Evolutionary conservation across 2,113 vertebrate genomes (phyloP).

Genomic region (Balaeniceps rex): DNA sequence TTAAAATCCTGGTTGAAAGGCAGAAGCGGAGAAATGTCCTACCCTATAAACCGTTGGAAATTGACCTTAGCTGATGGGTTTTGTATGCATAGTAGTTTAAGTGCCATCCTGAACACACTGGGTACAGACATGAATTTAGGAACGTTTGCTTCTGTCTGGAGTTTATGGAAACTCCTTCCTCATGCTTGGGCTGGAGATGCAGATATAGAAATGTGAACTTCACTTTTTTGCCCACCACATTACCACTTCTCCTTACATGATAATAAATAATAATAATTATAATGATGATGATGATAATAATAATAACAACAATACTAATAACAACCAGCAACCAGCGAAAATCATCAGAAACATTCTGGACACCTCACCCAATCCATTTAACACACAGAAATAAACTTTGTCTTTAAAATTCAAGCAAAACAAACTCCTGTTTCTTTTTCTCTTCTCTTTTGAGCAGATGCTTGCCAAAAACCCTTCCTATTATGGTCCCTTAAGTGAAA

Average conservation of each 20-base stretch:
- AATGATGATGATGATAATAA: neutral
- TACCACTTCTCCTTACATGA: neutral
- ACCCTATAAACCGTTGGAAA: neutral
- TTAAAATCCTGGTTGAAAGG: neutral
- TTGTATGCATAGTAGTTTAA: neutral
- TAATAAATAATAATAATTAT: neutral
- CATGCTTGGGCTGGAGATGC: neutral
- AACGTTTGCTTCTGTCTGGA: neutral
- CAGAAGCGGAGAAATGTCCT: neutral
- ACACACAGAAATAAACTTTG: neutral
- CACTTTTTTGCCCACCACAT: neutral
- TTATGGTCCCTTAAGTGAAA: neutral
- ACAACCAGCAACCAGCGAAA: neutral
- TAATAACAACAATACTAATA: neutral
- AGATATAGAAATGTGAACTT: neutral
- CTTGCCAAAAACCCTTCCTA: neutral
- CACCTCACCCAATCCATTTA: neutral
- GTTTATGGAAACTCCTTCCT: conserved; percentile 5
- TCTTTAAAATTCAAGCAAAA: neutral
- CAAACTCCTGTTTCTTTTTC: neutral
- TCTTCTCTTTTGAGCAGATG: neutral
- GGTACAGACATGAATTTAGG: neutral
- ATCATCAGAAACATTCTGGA: neutral
- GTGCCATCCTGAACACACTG: neutral
- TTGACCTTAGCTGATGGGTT: neutral